Evolutionary conservation across 2,888 invertebrate species (phyloP).

Genomic region (Drosophila affinis): DNA sequence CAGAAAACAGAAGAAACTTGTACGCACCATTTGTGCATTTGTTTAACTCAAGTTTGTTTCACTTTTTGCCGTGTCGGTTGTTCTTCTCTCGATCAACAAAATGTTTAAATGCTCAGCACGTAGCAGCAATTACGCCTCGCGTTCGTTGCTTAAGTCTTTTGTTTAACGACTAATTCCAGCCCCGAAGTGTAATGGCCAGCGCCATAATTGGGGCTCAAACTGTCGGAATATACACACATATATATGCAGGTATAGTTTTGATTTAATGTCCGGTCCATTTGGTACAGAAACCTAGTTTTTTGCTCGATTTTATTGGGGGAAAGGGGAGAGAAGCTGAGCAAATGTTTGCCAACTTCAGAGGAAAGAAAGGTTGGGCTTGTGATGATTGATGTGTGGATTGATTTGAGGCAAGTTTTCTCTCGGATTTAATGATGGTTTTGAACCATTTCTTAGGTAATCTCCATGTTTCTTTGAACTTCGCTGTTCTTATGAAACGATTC

Average conservation of each 20-base stretch:
- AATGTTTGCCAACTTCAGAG: neutral
- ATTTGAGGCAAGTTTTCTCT: neutral
- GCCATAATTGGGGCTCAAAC: constrained; percentile 10
- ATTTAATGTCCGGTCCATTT: constrained; percentile 29
- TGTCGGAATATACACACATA: neutral
- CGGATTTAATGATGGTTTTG: neutral
- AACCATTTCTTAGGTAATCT: neutral
- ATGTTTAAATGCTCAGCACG: constrained; percentile 59
- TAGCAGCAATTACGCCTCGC: constrained; percentile 57
- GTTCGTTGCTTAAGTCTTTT: constrained; percentile 75
- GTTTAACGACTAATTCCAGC: constrained; percentile 55
- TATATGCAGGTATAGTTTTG: constrained; percentile 9
- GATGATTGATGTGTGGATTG: neutral
- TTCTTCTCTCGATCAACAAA: constrained; percentile 15
- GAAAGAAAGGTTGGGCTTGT: neutral
- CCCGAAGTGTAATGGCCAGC: constrained; percentile 25
- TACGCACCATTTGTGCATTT: constrained; percentile 18
- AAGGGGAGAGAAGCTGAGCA: neutral
- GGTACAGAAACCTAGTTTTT: constrained; percentile 30
- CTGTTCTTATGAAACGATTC: constrained; percentile 22
- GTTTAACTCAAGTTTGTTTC: constrained; percentile 19
- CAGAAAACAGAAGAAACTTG: neutral
- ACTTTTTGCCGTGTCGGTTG: constrained; percentile 4
- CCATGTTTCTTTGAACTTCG: neutral
- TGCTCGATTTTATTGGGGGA: neutral